Evolutionary conservation across 1,140 invertebrate genomes (phyloP).

Genomic region (Aplysia californica): DNA sequence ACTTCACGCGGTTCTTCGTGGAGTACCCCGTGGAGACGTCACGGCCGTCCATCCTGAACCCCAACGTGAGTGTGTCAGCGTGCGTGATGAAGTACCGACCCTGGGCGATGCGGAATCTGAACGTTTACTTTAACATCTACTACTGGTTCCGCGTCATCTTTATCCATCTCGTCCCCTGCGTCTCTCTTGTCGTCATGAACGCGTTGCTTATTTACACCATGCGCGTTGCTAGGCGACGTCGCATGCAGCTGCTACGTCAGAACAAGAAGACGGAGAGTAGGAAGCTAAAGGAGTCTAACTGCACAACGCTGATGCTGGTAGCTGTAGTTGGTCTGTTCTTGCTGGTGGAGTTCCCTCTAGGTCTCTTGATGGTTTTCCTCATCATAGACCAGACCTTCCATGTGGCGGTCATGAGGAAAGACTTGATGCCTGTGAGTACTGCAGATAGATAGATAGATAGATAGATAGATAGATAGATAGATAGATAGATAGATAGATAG

Average conservation of each 20-base stretch:
- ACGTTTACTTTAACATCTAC: conserved; percentile 84
- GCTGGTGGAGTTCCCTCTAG: conserved; percentile 90
- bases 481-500: too few species aligned
- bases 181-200: conserved; percentile 89
- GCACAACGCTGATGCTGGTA: conserved; percentile 95
- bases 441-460: too few species aligned
- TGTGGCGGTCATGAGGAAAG: conserved; percentile 37
- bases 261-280: conserved; percentile 87
- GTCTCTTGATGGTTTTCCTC: conserved; percentile 81
- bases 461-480: too few species aligned
- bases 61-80: conserved; percentile 57
- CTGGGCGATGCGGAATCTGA: conserved; percentile 70
- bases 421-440: conserved; percentile 38
- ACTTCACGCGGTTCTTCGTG: conserved; percentile 84
- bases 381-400: conserved; percentile 80
- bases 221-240: conserved; percentile 81
- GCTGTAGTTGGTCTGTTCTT: conserved; percentile 93
- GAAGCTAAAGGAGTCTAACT: conserved; percentile 85
- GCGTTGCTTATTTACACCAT: conserved; percentile 87
- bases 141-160: conserved; percentile 88
- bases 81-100: conserved; percentile 37
- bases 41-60: conserved; percentile 75
- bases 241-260: conserved; percentile 85
- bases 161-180: conserved; percentile 90
- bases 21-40: conserved; percentile 67